phyloP scores from a whole-genome alignment of 2,888 invertebrate species.

The Panorpa germanica region DNA sequence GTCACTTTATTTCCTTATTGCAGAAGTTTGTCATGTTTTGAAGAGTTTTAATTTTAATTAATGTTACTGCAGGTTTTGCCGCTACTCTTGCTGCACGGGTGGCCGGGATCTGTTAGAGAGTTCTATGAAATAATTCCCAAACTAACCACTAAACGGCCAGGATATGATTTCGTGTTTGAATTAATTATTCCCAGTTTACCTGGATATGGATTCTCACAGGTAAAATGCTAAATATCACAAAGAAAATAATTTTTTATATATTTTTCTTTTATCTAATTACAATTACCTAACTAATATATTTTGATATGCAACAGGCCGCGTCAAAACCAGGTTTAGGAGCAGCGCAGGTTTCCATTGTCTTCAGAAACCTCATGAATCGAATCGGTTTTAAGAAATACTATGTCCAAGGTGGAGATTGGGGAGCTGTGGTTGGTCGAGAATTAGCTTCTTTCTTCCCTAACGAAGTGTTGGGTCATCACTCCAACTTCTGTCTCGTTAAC shows the following conservation, averaged over 20 bases:
- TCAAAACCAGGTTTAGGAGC: constrained; percentile 35
- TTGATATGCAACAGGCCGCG: constrained; percentile 23
- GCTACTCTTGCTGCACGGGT: constrained; percentile 62
- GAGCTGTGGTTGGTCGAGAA: constrained; percentile 37
- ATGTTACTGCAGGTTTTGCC: constrained; percentile 43
- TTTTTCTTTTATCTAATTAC: too few relatives aligned
- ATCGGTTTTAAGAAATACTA: constrained; percentile 44
- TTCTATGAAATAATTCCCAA: constrained; percentile 58
- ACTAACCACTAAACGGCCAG: constrained; percentile 28
- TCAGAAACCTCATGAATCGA: constrained; percentile 46
- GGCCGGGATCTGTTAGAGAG: constrained; percentile 80
- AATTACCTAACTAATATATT: too few relatives aligned
- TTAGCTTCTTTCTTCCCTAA: constrained; percentile 45
- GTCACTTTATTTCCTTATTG: constrained; percentile 19
- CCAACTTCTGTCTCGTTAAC: constrained; percentile 35
- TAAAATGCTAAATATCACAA: too few relatives aligned
- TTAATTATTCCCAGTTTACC: constrained; percentile 31
- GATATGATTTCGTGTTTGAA: constrained; percentile 34
- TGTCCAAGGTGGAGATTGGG: constrained; percentile 72
- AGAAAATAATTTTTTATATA: too few relatives aligned
- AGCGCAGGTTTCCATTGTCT: constrained; percentile 31
- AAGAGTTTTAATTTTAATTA: too few relatives aligned
- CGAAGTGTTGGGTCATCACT: constrained; percentile 33
- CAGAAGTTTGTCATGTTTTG: constrained; percentile 17
- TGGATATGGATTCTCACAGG: constrained; percentile 25